Percentiles rank a stretch among this genome's conserved stretches.
Evolutionary conservation across 1,140 invertebrate species (phyloP).

Genomic region (Triops cancriformis): DNA sequence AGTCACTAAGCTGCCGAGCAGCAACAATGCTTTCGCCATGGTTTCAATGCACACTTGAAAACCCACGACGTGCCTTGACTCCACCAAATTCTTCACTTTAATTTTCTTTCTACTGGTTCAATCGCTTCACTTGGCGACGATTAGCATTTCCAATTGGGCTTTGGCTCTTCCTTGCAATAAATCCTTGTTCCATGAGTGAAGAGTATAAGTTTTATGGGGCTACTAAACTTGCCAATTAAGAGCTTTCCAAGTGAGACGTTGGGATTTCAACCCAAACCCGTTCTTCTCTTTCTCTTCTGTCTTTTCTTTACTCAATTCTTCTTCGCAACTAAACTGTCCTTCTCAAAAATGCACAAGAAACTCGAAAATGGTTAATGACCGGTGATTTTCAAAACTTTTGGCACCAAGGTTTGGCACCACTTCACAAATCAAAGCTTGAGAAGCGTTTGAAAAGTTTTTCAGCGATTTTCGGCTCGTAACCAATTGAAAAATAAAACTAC

Average conservation of each 20-base stretch:
- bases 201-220: neutral
- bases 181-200: neutral
- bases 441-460: no score
- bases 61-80: no score
- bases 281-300: neutral
- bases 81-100: no score
- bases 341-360: no score
- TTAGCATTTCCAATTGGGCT: neutral
- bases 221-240: neutral
- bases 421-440: no score
- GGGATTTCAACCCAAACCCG: neutral
- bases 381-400: no score
- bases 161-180: neutral
- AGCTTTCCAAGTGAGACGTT: neutral
- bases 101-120: no score
- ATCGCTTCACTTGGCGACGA: neutral
- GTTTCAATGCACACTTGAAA: neutral
- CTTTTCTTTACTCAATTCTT: neutral
- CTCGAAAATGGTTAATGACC: no score
- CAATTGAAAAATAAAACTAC: no score
- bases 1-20: neutral
- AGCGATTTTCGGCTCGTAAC: no score
- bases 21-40: neutral
- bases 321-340: no score
- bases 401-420: no score